Percentiles rank a stretch among this genome's conserved stretches.
Evolutionary conservation across 2,888 invertebrate species (phyloP).

Genomic region (Orchesella flavescens): DNA sequence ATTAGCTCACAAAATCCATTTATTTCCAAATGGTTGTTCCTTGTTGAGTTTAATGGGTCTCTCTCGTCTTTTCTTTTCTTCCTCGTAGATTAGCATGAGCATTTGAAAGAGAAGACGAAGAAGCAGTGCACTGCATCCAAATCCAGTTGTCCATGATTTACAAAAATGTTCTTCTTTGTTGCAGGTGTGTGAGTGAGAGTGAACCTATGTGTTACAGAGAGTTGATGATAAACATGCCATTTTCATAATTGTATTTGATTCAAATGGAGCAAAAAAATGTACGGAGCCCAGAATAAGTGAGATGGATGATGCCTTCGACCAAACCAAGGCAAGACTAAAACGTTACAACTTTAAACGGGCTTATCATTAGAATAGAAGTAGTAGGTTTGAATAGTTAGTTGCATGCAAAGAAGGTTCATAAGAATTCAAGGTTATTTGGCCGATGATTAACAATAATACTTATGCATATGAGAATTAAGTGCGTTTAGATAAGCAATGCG

Average conservation of each 20-base stretch:
- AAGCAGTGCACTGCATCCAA: too few species aligned
- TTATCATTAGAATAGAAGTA: background rate
- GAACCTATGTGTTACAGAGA: background rate
- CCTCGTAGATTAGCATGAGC: background rate
- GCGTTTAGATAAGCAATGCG: background rate
- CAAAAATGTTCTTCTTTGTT: background rate
- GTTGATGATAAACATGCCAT: conserved; percentile 68
- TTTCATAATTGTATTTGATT: conserved; percentile 70
- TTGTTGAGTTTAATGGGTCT: conserved; percentile 33
- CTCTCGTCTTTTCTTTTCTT: background rate
- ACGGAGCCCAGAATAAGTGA: background rate
- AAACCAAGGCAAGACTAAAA: background rate
- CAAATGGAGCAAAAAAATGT: conserved; percentile 56
- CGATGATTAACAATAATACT: background rate
- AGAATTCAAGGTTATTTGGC: conserved; percentile 4
- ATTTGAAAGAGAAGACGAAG: too few species aligned
- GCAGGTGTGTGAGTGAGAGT: conserved; percentile 31
- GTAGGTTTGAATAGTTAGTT: background rate
- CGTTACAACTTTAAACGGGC: conserved; percentile 17
- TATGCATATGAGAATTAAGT: background rate
- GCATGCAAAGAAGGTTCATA: background rate
- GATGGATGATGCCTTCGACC: conserved; percentile 8
- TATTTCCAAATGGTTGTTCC: conserved; percentile 26
- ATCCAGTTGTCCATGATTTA: too few species aligned
- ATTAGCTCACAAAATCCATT: conserved; percentile 15